phyloP scores from a whole-genome alignment of 2,888 invertebrate genomes.

The Dolichomitus sp. region DNA sequence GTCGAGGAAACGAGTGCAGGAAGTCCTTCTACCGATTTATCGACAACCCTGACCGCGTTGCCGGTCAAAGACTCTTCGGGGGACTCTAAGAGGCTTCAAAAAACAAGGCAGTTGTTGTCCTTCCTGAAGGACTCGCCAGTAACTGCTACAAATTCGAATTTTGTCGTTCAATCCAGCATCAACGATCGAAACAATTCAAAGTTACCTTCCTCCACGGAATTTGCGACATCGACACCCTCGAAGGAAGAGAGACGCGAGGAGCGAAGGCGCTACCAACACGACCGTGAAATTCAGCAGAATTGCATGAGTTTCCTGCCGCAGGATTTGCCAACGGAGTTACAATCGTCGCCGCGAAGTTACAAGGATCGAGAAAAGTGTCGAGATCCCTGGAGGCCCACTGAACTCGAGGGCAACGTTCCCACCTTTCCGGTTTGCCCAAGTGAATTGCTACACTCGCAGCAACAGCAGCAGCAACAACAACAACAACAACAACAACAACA shows the following conservation, averaged over 20 bases:
- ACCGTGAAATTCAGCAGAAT: slow-evolving; percentile 73
- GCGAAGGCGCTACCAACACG: slow-evolving; percentile 62
- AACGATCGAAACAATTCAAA: slow-evolving; percentile 18
- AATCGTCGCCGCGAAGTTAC: slow-evolving; percentile 81
- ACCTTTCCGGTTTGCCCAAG: slow-evolving; percentile 69
- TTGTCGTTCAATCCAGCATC: not conserved
- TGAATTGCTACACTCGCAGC: slow-evolving; percentile 69
- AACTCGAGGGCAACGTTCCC: slow-evolving; percentile 76
- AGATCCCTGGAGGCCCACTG: slow-evolving; percentile 84
- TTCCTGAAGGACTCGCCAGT: slow-evolving; percentile 17
- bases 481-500: slow-evolving; percentile 58
- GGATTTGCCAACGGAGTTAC: slow-evolving; percentile 82
- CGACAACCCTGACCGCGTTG: slow-evolving; percentile 32
- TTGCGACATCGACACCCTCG: slow-evolving; percentile 71
- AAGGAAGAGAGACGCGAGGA: slow-evolving; percentile 73
- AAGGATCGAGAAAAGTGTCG: slow-evolving; percentile 83
- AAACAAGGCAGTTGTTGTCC: slow-evolving; percentile 37
- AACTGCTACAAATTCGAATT: not conserved
- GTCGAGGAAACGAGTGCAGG: not conserved
- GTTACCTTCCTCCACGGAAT: slow-evolving; percentile 60
- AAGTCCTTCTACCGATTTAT: slow-evolving; percentile 17
- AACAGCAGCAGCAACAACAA: slow-evolving; percentile 28
- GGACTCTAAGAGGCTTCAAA: slow-evolving; percentile 58
- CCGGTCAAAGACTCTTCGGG: slow-evolving; percentile 62
- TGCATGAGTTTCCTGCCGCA: slow-evolving; percentile 74